phyloP scores from a whole-genome alignment of 2,797 vertebrate genomes.

The Corythornis leucogaster region DNA sequence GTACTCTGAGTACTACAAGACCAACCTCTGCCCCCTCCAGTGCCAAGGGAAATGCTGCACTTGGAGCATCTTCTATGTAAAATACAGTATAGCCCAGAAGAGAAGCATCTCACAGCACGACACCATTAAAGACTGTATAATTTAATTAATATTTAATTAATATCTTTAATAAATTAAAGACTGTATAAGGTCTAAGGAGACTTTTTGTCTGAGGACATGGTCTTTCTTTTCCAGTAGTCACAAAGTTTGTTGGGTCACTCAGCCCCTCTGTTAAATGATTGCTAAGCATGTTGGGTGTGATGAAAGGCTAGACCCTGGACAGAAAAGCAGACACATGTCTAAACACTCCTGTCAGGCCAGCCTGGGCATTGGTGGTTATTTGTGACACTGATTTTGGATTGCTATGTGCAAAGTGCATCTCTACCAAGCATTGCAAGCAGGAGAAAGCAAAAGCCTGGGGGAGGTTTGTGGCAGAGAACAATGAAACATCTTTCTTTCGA shows the following conservation, averaged over 20 bases:
- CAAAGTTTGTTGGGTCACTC: background rate
- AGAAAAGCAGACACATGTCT: background rate
- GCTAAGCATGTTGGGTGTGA: rapidly evolving
- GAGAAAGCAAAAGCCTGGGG: background rate
- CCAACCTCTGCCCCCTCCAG: background rate
- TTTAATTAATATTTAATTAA: too few relatives aligned
- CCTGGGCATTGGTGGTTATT: background rate
- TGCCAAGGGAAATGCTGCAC: background rate
- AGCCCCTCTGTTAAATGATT: background rate
- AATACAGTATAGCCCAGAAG: background rate
- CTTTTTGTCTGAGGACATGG: background rate
- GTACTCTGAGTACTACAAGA: background rate
- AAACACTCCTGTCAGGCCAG: background rate
- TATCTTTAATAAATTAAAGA: background rate
- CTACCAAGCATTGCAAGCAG: background rate
- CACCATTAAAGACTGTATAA: background rate
- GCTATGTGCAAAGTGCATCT: background rate
- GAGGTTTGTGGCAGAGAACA: background rate
- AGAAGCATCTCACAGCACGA: rapidly evolving
- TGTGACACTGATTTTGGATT: background rate
- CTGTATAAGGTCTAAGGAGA: background rate
- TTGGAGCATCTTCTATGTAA: background rate
- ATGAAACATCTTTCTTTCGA: background rate
- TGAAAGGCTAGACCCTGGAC: background rate
- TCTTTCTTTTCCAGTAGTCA: background rate